These are phyloP conservation scores for Alcedo atthis DNA, from an alignment of 2,797 vertebrate species.

Conservation along the genomic window DNA sequence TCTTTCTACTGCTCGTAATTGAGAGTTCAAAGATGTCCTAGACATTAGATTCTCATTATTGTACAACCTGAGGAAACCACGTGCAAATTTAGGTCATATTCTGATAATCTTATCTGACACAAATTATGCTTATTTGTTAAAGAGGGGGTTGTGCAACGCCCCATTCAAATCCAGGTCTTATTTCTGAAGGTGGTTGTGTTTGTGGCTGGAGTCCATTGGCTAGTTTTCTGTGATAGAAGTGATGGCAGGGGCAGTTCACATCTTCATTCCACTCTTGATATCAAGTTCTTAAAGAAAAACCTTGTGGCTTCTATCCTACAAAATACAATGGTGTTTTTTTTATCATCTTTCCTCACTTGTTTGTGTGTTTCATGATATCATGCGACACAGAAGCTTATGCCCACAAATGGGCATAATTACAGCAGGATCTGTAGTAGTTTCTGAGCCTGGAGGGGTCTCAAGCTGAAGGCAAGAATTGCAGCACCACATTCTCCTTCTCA, in stretches of 20 bases:
- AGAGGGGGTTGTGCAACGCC: not conserved
- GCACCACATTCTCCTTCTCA: not conserved
- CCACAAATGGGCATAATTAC: not conserved
- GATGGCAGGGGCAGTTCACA: not conserved
- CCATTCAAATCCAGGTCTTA: not conserved
- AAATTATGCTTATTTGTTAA: not conserved
- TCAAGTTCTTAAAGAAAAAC: not conserved
- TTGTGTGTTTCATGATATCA: fast-evolving
- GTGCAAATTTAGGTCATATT: not conserved
- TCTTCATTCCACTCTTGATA: not conserved
- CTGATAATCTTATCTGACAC: not conserved
- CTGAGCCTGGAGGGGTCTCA: not conserved
- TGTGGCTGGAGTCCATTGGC: not conserved
- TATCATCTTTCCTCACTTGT: not conserved
- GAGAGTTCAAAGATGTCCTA: not conserved
- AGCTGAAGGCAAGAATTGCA: not conserved
- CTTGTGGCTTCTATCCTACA: not conserved
- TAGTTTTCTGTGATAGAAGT: not conserved
- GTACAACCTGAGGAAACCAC: not conserved
- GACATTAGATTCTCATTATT: not conserved
- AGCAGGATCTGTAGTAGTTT: not conserved
- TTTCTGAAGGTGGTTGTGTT: not conserved
- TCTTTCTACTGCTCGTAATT: not conserved
- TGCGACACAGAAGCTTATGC: not conserved
- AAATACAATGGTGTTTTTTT: not conserved